A percentile compares a stretch with the other conserved stretches of the same genome.
Evolutionary conservation across 2,888 invertebrate genomes (phyloP).

Genomic region (Agonum fuliginosum): DNA sequence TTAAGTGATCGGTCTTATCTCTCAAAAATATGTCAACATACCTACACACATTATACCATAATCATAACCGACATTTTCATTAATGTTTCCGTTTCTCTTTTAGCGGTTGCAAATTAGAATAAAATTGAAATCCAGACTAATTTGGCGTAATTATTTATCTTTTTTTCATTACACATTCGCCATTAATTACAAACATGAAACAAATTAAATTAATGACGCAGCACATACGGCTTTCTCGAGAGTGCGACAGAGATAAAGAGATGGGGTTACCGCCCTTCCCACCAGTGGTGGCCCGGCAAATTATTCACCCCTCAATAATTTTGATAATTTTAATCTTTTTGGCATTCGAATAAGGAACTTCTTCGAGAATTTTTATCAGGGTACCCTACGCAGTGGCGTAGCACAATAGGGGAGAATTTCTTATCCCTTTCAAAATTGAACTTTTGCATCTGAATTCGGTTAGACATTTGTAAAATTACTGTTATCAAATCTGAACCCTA

Average conservation of each 20-base stretch:
- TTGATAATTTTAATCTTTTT: too few relatives aligned
- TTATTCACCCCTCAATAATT: neutral
- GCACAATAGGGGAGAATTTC: too few relatives aligned
- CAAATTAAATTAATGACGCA: constrained; percentile 56
- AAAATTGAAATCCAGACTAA: constrained; percentile 51
- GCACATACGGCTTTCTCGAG: constrained; percentile 24
- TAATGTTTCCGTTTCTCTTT: constrained; percentile 38
- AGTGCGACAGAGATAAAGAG: constrained; percentile 19
- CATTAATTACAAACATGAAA: constrained; percentile 55
- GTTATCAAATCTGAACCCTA: too few relatives aligned
- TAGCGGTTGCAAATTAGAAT: constrained; percentile 46
- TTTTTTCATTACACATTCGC: constrained; percentile 52
- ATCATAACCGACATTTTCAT: constrained; percentile 45
- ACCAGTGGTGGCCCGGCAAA: constrained; percentile 4
- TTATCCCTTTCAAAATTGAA: too few relatives aligned
- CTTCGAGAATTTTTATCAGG: too few relatives aligned
- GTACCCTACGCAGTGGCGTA: too few relatives aligned
- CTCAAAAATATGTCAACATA: constrained; percentile 13
- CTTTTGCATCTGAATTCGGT: too few relatives aligned
- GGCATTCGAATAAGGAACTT: too few relatives aligned
- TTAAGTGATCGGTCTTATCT: too few relatives aligned
- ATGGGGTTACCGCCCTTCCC: constrained; percentile 42
- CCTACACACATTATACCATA: neutral
- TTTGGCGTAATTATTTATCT: constrained; percentile 49
- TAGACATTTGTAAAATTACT: too few relatives aligned